Evolutionary conservation across 2,888 invertebrate genomes (phyloP), one percentile per base, ranked within the genome.

Genomic region (Ariolimax columbianus): DNA sequence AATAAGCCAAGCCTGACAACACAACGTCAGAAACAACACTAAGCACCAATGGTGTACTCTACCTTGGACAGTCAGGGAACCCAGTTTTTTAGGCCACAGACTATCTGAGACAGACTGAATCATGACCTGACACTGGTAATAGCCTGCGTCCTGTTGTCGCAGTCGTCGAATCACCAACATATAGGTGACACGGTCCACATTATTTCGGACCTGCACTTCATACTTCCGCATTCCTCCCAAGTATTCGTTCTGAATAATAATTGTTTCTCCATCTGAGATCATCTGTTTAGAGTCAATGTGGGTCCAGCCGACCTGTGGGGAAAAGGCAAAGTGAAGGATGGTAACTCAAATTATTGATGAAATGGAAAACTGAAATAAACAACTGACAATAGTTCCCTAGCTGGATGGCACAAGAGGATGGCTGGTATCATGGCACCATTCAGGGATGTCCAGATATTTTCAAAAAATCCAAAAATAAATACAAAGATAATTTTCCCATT

Each of bases 121-220:
- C 26, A 89, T 86, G 3, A 93, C 90, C 33, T 88, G 87, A 83
- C 93, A 93, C 43, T 88, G 87, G 87, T 93, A 93, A 0, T 40
- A 87, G 6, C 93, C 93, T 26, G 91, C 90, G 82, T 93, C 93
- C 38, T 89, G 90, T 70, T 91, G 87, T 30, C 88, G 87, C 40
- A 93, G 88, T 30, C 91, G 89, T 17, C 92, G 90, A 23, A 93
- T 88, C n/a, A 91, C 88, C 82, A 93, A 87, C 87, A 89, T 91
- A 88, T 91, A 93, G 3, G 91, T 92, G 11, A 87, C 80, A 26
- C 90, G 87, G n/a, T 90, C 87, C 70, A 89, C 89, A 1, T 86
- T 73, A 23, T 38, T 51, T n/a, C 91, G 90, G 14, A 82, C 86
- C 40, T 78, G 73, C 3, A 91, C 87, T 81, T 91, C 90, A 86